These are phyloP conservation scores for Phortica okadai DNA, from an alignment of 2,888 invertebrate species.

Conservation along the genomic window DNA sequence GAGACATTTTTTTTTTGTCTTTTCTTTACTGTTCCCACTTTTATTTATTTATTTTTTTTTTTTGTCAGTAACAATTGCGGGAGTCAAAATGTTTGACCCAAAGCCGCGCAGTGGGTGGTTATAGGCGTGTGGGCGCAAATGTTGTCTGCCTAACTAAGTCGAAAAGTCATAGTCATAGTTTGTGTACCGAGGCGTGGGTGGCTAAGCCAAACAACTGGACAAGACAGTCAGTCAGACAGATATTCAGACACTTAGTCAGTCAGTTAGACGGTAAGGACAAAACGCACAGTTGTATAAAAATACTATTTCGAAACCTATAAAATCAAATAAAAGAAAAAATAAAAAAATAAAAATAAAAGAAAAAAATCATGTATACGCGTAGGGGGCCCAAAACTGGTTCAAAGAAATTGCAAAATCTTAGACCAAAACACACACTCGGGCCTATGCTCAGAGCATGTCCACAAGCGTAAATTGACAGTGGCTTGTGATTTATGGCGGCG, in stretches of 20 bases:
- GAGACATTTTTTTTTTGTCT: not conserved
- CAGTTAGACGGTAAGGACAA: not conserved
- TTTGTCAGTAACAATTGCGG: conserved; percentile 9
- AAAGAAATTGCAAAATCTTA: conserved; percentile 51
- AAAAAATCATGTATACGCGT: conserved; percentile 2
- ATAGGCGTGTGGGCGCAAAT: not conserved
- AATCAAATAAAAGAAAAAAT: not conserved
- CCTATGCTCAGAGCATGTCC: not conserved
- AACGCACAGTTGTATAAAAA: not conserved
- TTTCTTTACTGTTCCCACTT: not conserved
- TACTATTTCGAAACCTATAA: conserved; percentile 14
- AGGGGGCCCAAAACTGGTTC: conserved; percentile 47
- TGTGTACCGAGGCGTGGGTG: conserved; percentile 9
- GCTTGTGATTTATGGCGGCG: conserved; percentile 30
- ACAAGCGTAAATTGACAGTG: conserved; percentile 19
- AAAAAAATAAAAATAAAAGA: not conserved
- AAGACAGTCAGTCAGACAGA: not conserved
- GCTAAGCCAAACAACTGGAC: not conserved
- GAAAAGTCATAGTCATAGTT: not conserved
- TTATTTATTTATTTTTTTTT: not conserved
- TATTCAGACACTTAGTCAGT: no score
- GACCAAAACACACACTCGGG: conserved; percentile 3
- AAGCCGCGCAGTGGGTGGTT: conserved; percentile 60
- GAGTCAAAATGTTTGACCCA: conserved; percentile 29
- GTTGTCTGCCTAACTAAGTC: not conserved